Conservation (phyloP, 2,113 vertebrate species). For the Thamnaconus septentrionalis region DNA sequence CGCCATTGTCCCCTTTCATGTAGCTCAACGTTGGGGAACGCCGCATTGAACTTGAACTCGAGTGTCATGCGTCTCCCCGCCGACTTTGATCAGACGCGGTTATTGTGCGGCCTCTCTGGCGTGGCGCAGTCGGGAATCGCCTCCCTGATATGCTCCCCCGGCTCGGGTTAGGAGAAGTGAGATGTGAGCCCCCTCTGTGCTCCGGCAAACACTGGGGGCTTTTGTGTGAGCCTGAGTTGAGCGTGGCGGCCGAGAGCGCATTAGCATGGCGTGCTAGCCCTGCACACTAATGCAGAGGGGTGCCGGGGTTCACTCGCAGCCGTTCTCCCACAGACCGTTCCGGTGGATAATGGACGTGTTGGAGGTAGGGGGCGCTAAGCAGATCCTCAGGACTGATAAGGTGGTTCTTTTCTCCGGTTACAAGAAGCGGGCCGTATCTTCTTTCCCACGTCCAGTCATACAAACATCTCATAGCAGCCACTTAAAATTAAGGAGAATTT, state of each 20-base stretch:
- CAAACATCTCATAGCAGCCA: conserved; percentile 61
- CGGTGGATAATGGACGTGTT: conserved; percentile 60
- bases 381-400: conserved; percentile 70
- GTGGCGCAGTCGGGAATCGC: conserved; percentile 72
- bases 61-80: conserved; percentile 70
- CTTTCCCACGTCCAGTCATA: conserved; percentile 64
- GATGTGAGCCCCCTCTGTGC: conserved; percentile 79
- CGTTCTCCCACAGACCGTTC: conserved; percentile 68
- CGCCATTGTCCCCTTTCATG: conserved; percentile 42
- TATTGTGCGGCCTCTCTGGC: conserved; percentile 73
- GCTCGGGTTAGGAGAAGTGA: conserved; percentile 73
- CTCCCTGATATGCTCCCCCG: conserved; percentile 60
- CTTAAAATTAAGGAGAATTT: conserved; percentile 67
- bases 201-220: conserved; percentile 78
- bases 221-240: conserved; percentile 76
- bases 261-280: conserved; percentile 67
- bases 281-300: conserved; percentile 69
- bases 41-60: conserved; percentile 70
- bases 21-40: conserved; percentile 16
- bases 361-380: conserved; percentile 23
- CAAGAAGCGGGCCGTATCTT: conserved; percentile 61
- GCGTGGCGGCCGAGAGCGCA: conserved; percentile 32
- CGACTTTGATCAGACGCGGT: conserved; percentile 82
- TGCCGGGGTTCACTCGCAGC: conserved; percentile 56
- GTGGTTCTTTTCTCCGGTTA: conserved; percentile 46